Evolutionary conservation across 2,113 vertebrate genomes (phyloP).

Genomic region (Albula goreensis): DNA sequence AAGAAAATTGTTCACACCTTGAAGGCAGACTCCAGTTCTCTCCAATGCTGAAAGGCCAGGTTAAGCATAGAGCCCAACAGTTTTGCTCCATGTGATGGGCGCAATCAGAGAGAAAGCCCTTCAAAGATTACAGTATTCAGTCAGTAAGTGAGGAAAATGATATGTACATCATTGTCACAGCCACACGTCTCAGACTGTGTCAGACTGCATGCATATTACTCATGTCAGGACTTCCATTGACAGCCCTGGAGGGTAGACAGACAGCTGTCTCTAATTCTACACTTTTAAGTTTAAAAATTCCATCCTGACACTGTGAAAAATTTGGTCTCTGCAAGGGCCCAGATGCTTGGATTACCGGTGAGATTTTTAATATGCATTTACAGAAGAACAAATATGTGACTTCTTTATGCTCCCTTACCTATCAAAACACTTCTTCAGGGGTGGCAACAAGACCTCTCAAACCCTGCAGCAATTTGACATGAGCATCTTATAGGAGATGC

Average conservation of each 20-base stretch:
- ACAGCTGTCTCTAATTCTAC: conserved; percentile 67
- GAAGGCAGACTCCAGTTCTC: conserved; percentile 70
- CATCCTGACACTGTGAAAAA: conserved; percentile 38
- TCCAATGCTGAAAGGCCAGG: conserved; percentile 72
- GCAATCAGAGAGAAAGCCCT: conserved; percentile 77
- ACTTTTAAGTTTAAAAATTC: conserved; percentile 57
- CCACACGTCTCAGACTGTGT: conserved; percentile 59
- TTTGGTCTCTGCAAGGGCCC: conserved; percentile 63
- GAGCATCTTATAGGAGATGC: not conserved
- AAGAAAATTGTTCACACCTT: conserved; percentile 76
- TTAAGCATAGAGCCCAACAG: conserved; percentile 71
- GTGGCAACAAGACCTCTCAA: not conserved
- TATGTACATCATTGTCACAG: conserved; percentile 77
- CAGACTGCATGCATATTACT: conserved; percentile 73
- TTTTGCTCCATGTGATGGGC: conserved; percentile 73
- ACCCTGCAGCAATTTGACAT: not conserved
- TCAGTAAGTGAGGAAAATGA: conserved; percentile 78
- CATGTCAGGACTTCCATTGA: conserved; percentile 75
- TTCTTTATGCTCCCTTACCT: not conserved
- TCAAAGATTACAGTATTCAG: conserved; percentile 80
- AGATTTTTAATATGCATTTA: conserved; percentile 71
- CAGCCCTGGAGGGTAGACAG: conserved; percentile 63
- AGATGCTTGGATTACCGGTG: conserved; percentile 61
- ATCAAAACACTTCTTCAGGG: not conserved
- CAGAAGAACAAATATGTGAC: not conserved